Conservation (phyloP, 2,113 vertebrate genomes). For the Rhagologus leucostigma region DNA sequence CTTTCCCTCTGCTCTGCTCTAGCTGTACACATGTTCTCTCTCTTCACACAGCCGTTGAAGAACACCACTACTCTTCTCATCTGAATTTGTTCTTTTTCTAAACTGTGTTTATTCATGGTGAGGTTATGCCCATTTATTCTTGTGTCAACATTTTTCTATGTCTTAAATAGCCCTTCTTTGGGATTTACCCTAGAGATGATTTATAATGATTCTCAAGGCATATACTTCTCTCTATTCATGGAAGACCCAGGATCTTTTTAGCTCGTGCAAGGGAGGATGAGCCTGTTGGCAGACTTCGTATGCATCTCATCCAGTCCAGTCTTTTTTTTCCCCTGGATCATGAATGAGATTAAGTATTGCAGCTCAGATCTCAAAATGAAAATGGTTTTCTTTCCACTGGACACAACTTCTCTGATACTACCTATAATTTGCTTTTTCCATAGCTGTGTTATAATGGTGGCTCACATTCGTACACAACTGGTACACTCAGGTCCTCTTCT, state of each 20-base stretch:
- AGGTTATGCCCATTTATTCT: slow-evolving; percentile 38
- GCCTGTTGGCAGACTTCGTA: not conserved
- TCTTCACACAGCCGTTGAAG: not conserved
- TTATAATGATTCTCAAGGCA: not conserved
- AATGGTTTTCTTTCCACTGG: not conserved
- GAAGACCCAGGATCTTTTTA: not conserved
- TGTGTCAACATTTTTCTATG: slow-evolving; percentile 50
- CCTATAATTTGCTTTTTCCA: not conserved
- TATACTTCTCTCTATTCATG: not conserved
- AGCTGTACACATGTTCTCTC: not conserved
- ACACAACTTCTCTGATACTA: not conserved
- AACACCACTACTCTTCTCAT: not conserved
- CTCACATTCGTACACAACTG: not conserved
- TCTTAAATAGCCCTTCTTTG: slow-evolving; percentile 44
- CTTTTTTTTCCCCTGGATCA: not conserved
- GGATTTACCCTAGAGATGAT: slow-evolving; percentile 12
- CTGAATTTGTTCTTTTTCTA: slow-evolving; percentile 40
- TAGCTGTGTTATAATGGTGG: not conserved
- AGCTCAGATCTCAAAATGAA: not conserved
- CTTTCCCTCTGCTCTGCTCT: not conserved
- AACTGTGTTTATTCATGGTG: slow-evolving; percentile 40
- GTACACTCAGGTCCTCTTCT: not conserved
- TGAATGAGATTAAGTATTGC: not conserved
- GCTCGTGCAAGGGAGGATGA: not conserved
- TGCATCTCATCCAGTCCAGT: not conserved